phyloP scores from a whole-genome alignment of 2,888 invertebrate genomes.

The Deilephila porcellus region DNA sequence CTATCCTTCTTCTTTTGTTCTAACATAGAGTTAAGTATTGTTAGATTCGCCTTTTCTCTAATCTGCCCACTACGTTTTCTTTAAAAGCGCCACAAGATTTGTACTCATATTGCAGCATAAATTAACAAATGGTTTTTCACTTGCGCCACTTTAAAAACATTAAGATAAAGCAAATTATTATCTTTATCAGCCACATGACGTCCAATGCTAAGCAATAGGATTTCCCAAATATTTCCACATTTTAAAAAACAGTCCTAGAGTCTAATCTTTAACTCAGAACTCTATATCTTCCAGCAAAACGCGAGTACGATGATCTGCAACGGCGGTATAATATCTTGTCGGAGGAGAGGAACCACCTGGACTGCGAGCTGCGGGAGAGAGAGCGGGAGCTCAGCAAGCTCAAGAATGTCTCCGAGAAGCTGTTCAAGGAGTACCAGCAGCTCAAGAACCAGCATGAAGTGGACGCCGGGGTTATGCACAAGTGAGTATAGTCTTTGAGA shows the following conservation, averaged over 20 bases:
- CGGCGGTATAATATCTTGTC: conserved; percentile 85
- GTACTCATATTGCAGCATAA: too few relatives aligned
- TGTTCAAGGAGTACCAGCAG: conserved; percentile 90
- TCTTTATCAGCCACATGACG: too few relatives aligned
- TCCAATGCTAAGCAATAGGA: background rate
- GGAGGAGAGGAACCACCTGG: conserved; percentile 85
- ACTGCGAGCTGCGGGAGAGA: conserved; percentile 85
- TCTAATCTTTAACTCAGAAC: background rate
- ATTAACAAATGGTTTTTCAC: too few relatives aligned
- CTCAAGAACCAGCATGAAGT: conserved; percentile 90
- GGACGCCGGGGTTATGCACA: conserved; percentile 90
- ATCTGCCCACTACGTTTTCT: too few relatives aligned
- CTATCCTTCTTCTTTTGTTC: too few relatives aligned
- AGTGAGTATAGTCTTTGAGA: conserved; percentile 65
- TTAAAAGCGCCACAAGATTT: too few relatives aligned
- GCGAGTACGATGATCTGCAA: conserved; percentile 87
- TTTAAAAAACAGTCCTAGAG: too few relatives aligned
- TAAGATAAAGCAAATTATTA: background rate
- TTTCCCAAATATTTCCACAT: background rate
- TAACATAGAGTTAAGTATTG: too few relatives aligned
- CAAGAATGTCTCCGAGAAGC: conserved; percentile 87
- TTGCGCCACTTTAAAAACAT: too few relatives aligned
- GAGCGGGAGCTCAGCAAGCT: conserved; percentile 86
- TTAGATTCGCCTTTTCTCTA: too few relatives aligned
- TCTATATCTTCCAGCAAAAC: conserved; percentile 71